Conservation (phyloP, 2,888 invertebrate species). For the Hirtodrosophila cameraria region DNA sequence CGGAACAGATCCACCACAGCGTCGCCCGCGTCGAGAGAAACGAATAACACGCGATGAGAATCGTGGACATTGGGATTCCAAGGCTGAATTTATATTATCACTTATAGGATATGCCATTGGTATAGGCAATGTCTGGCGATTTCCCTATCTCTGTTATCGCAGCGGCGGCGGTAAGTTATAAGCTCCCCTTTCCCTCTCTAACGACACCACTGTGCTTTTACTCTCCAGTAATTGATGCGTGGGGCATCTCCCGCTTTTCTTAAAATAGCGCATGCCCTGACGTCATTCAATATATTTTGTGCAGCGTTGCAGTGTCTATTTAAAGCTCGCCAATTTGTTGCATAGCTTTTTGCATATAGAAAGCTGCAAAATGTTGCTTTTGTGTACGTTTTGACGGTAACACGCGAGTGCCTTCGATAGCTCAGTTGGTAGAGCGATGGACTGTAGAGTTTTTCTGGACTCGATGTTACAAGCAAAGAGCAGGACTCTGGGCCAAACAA, state of each 20-base stretch:
- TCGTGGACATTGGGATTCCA: constrained; percentile 89
- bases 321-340: constrained; percentile 30
- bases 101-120: constrained; percentile 94
- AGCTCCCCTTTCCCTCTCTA: too few species aligned
- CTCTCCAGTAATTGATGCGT: constrained; percentile 14
- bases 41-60: constrained; percentile 70
- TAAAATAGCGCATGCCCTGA: constrained; percentile 55
- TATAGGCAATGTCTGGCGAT: constrained; percentile 94
- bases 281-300: constrained; percentile 24
- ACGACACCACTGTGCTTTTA: neutral
- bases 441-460: constrained; percentile 71
- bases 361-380: neutral
- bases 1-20: neutral
- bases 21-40: constrained; percentile 17
- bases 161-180: constrained; percentile 89
- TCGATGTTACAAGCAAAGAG: constrained; percentile 51
- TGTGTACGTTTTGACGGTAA: constrained; percentile 20
- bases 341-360: constrained; percentile 41
- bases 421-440: constrained; percentile 80
- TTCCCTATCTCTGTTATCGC: constrained; percentile 93
- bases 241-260: constrained; percentile 1
- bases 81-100: constrained; percentile 91
- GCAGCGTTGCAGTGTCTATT: constrained; percentile 43
- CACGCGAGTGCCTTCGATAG: constrained; percentile 70
- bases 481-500: constrained; percentile 52